Conservation (phyloP, 1,140 invertebrate species). For the Eumaeus atala region DNA sequence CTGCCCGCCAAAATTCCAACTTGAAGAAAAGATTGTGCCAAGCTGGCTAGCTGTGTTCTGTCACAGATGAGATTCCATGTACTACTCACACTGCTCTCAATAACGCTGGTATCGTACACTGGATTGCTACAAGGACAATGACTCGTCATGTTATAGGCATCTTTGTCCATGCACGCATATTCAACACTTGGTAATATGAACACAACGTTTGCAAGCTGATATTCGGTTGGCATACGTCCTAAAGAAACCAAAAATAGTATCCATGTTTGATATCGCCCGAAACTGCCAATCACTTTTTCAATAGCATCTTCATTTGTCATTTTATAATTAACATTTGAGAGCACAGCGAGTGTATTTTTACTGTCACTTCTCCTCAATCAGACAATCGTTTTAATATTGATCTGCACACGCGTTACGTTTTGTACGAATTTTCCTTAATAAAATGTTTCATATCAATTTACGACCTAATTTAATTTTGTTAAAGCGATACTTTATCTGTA, state of each 20-base stretch:
- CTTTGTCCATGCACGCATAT: conserved; percentile 74
- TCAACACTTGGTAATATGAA: conserved; percentile 79
- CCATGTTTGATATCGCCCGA: conserved; percentile 52
- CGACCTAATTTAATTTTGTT: too few species aligned
- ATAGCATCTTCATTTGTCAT: conserved; percentile 42
- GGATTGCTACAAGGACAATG: conserved; percentile 59
- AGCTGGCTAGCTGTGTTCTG: conserved; percentile 59
- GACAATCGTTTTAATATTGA: neutral
- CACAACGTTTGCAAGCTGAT: conserved; percentile 79
- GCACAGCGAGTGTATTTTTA: neutral
- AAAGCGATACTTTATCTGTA: too few species aligned
- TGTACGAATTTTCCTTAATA: too few species aligned
- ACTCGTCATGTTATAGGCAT: conserved; percentile 48
- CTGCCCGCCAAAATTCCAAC: conserved; percentile 71
- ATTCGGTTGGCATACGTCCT: conserved; percentile 79
- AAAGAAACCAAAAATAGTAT: conserved; percentile 78
- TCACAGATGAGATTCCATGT: conserved; percentile 75
- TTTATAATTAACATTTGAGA: conserved; percentile 13
- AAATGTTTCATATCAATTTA: too few species aligned
- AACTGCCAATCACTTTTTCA: conserved; percentile 46
- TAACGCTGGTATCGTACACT: conserved; percentile 60
- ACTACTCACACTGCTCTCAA: conserved; percentile 66
- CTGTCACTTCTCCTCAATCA: neutral
- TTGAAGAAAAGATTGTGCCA: conserved; percentile 72
- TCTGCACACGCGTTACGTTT: neutral